These are phyloP conservation scores for Pachliopta kotzebuea DNA, from an alignment of 2,888 invertebrate species.

Conservation along the genomic window DNA sequence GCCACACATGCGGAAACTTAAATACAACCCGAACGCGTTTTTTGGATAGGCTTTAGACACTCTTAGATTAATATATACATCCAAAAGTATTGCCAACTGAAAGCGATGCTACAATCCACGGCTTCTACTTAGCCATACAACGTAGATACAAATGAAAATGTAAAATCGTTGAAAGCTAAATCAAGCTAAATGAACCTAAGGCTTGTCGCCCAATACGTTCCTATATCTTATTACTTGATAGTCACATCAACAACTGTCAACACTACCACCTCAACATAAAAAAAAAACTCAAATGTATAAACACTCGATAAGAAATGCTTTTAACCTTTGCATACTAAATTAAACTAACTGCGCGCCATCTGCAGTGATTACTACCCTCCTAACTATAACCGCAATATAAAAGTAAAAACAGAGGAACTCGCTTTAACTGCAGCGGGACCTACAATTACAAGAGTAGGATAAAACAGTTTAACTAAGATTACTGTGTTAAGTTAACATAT, in stretches of 20 bases:
- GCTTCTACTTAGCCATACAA: not conserved
- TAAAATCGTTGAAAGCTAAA: constrained; percentile 44
- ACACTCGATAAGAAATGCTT: constrained; percentile 60
- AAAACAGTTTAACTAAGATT: not conserved
- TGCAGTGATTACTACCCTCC: constrained; percentile 8
- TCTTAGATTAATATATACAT: constrained; percentile 7
- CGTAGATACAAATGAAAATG: constrained; percentile 29
- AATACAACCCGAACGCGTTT: not conserved
- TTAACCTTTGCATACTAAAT: constrained; percentile 48
- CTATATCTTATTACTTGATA: constrained; percentile 27
- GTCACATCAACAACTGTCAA: constrained; percentile 41
- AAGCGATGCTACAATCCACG: not conserved
- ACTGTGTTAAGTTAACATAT: constrained; percentile 6
- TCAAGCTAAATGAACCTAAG: constrained; percentile 70
- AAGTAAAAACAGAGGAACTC: not conserved
- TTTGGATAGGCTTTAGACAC: not conserved
- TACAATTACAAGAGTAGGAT: not conserved
- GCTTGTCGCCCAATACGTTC: constrained; percentile 62
- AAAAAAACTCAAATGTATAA: constrained; percentile 39
- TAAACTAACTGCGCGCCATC: constrained; percentile 11
- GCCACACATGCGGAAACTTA: not conserved
- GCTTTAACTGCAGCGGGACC: not conserved
- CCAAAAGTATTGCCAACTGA: not conserved
- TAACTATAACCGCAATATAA: not conserved
- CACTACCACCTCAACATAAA: constrained; percentile 39